Evolutionary conservation across 37 sponge, comb jelly and placozoan genomes (phyloP), one percentile per base, ranked within the genome.

Genomic region (Diacarnus erythraeanus): DNA sequence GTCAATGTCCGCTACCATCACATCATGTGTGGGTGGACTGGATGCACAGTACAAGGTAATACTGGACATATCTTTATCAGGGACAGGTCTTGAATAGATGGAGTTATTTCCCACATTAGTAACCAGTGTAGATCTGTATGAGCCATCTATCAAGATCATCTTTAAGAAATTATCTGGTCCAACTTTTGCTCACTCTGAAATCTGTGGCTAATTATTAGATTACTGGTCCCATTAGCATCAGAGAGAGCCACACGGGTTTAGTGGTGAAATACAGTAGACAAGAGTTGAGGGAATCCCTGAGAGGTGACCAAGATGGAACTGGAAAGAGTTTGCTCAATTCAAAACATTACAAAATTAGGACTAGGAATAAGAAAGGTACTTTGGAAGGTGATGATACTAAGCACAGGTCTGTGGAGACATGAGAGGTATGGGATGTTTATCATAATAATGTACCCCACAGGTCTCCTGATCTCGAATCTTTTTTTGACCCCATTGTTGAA

Each of bases 31-130:
- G n/a, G 87, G 81, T 35, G 59, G 64, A 2, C 60, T 59, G 65
- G 87, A 80, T 57, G 59, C 54, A 57, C 64, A 87, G 36, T 81
- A 77, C 68, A 78, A 85, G 70, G 70, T 78, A 2, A 59, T n/a
- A n/a, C n/a, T n/a, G n/a, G n/a, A n/a, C n/a, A n/a, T n/a, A n/a
- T n/a, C n/a, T n/a, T n/a, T n/a, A n/a, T n/a, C n/a, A n/a, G n/a
- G n/a, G n/a, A n/a, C n/a, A n/a, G n/a, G n/a, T n/a, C n/a, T n/a
- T n/a, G n/a, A n/a, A n/a, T n/a, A n/a, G n/a, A n/a, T n/a, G n/a
- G n/a, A n/a, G n/a, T n/a, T n/a, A n/a, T n/a, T n/a, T n/a, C n/a
- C n/a, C n/a, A n/a, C n/a, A n/a, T n/a, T n/a, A n/a, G n/a, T n/a
- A n/a, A n/a, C n/a, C n/a, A n/a, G n/a, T n/a, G n/a, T n/a, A n/a